Evolutionary conservation across 2,888 invertebrate genomes (phyloP), one percentile per base, ranked within the genome.

Genomic region (Mantis religiosa): DNA sequence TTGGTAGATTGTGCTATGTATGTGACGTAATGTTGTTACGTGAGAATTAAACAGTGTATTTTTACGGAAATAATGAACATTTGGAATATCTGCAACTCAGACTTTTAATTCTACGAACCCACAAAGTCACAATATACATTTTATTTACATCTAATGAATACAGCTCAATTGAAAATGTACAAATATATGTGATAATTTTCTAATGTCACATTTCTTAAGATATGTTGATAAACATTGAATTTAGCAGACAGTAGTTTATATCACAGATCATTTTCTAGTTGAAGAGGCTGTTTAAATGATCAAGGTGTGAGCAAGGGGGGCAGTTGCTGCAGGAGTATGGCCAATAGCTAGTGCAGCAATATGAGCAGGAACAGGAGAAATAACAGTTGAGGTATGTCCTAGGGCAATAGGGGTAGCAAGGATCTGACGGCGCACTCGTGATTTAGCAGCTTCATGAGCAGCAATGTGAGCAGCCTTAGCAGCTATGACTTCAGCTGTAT

Each of bases 321-420:
- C 85, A 85, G 84, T 54, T 12, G 54, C 41, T 47, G 85, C 54
- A 85, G 85, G 54, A 28, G 85, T 71, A 15, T 71, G 54, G 85
- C 54, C 54, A 28, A 71, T 6, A 82, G 86, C 88, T 87, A 89
- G 85, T 86, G 89, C 82, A n/a, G 41, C n/a, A 20, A 85, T 30
- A 15, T 82, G 81, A 15, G 86, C 54, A 12, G 25, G 81, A 25
- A 87, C 82, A 87, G 86, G 89, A 8, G 86, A 85, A 15, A 86
- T 86, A 82, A 47, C 54, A 14, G 85, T 82, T 41, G 88, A 82
- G 8, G 85, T 82, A 82, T 85, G 83, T 41, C 85, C 85, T 34
- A 81, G 12, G 20, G 71, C 86, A 7, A 71, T 0, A 41, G 91
- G 90, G 28, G 89, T 88, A 93, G 89, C 93, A 92, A 93, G 93